Percentiles rank a stretch among this genome's conserved stretches.
phyloP scores from a whole-genome alignment of 2,797 vertebrate genomes.

The Ataeniobius toweri region DNA sequence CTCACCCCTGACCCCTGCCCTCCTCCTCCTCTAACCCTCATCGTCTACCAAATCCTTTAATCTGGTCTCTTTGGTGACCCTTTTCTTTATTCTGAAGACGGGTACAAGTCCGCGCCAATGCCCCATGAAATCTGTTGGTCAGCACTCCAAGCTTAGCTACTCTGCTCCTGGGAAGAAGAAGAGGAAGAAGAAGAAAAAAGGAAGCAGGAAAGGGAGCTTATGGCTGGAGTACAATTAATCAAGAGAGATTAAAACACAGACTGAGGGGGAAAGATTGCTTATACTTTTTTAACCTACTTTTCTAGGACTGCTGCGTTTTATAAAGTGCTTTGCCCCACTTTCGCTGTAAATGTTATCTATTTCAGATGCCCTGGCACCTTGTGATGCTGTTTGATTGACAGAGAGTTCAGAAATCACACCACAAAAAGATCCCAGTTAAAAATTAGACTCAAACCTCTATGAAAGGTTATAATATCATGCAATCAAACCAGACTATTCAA shows the following conservation, averaged over 20 bases:
- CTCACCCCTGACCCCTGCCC: conserved; percentile 73
- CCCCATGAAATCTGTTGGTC: conserved; percentile 64
- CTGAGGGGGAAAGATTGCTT: not conserved
- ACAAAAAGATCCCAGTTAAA: not conserved
- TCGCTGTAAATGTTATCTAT: not conserved
- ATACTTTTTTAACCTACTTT: not conserved
- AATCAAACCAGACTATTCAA: not conserved
- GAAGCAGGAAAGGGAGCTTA: conserved; percentile 13
- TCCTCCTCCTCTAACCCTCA: conserved; percentile 36
- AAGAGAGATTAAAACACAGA: conserved; percentile 9
- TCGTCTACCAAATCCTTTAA: conserved; percentile 67
- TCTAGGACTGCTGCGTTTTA: not conserved
- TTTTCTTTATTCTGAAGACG: conserved; percentile 56
- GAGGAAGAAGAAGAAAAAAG: not conserved
- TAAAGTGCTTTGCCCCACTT: not conserved
- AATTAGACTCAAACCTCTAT: not conserved
- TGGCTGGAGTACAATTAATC: conserved; percentile 12
- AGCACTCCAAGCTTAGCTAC: conserved; percentile 17
- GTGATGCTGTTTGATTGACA: not conserved
- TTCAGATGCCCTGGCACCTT: not conserved
- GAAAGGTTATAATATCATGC: not conserved
- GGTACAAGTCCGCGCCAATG: conserved; percentile 68
- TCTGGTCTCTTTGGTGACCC: conserved; percentile 61
- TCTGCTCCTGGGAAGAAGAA: conserved; percentile 20
- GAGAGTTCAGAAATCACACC: not conserved